phyloP scores from a whole-genome alignment of 2,888 invertebrate species.

The Tetropium fuscum region DNA sequence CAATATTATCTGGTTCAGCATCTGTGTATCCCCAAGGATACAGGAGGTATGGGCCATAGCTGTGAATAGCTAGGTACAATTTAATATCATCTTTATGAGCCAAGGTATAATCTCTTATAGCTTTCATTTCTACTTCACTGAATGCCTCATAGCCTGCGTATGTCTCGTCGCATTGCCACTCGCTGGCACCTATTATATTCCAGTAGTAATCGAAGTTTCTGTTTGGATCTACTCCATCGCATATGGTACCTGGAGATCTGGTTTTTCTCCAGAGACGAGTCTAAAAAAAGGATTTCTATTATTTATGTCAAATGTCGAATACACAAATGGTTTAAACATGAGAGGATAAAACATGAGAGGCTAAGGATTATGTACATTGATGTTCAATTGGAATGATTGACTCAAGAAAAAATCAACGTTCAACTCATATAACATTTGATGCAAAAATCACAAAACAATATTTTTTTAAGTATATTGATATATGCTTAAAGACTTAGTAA shows the following conservation, averaged over 20 bases:
- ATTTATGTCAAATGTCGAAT: too few species aligned
- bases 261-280: slow-evolving; percentile 50
- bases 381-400: too few species aligned
- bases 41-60: slow-evolving; percentile 76
- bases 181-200: slow-evolving; percentile 66
- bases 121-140: slow-evolving; percentile 71
- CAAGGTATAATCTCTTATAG: slow-evolving; percentile 70
- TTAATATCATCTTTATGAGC: slow-evolving; percentile 67
- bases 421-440: too few species aligned
- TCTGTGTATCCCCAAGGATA: slow-evolving; percentile 77
- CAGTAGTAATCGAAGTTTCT: slow-evolving; percentile 78
- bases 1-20: slow-evolving; percentile 66
- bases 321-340: too few species aligned
- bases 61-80: slow-evolving; percentile 80
- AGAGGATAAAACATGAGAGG: too few species aligned
- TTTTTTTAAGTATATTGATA: too few species aligned
- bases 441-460: too few species aligned
- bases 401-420: too few species aligned
- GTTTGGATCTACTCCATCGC: too few species aligned
- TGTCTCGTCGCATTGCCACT: slow-evolving; percentile 63
- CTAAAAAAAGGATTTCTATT: too few species aligned
- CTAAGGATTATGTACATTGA: too few species aligned
- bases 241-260: slow-evolving; percentile 68
- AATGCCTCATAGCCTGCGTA: slow-evolving; percentile 65
- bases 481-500: too few species aligned